Evolutionary conservation across 2,888 invertebrate genomes (phyloP), one percentile per base, ranked within the genome.

Genomic region (Keiferia lycopersicella): DNA sequence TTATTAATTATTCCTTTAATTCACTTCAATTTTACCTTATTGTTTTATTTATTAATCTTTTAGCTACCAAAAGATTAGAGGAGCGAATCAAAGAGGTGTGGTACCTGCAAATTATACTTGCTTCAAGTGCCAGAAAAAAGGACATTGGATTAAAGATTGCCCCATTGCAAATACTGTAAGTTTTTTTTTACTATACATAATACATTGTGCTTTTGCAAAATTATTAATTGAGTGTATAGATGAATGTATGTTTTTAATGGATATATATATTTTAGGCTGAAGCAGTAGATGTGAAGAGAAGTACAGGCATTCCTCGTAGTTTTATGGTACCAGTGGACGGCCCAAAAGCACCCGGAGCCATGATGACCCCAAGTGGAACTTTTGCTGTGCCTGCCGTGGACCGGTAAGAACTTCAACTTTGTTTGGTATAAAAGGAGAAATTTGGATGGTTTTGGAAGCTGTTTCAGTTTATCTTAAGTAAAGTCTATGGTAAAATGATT

Each of bases 71-170:
- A 96, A 96, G 91, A 95, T 97, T 80, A 95, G 96, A 79, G 96
- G 96, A 65, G 96, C 96, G 62, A 96, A 96, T 84, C 97, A 98
- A 91, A 94, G 95, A 74, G 98, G 98, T 34, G 94, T 95, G 73
- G 97, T 98, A 22, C 98, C 98, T 63, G 86, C 95, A n/a, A 95
- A 95, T 79, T 99, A 99, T 87, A 94, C 96, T 60, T 99, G 99
- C 87, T 97, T 96, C 82, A 97, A 97, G 85, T 99, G 99, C 88
- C 96, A 97, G 76, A 96, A 98, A 84, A 94, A 95, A 66, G 99
- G 99, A 0, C 99, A 99, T 88, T 99, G 98, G 98, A 98, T 98
- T 71, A 97, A 97, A 85, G 97, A 98, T 85, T 99, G 99, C 84
- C 98, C 98, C 10, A 87, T 95, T 68, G 94, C 94, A 60, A 91